Percentiles rank a stretch among this genome's conserved stretches.
phyloP scores from a whole-genome alignment of 2,888 invertebrate species.

The Torymus aiolomorphi region DNA sequence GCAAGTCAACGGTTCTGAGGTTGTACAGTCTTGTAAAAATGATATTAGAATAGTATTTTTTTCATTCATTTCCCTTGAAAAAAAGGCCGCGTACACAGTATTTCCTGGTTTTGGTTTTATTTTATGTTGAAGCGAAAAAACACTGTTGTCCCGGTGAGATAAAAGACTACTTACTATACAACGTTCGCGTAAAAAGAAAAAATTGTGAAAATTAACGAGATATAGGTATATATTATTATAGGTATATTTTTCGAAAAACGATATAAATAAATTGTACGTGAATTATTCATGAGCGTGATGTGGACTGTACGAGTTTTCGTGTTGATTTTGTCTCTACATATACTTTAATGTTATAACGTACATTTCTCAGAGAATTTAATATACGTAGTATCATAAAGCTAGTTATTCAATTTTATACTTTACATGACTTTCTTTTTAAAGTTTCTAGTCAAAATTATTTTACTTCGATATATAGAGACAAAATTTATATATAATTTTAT shows the following conservation, averaged over 20 bases:
- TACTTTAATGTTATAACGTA: too few relatives aligned
- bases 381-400: too few relatives aligned
- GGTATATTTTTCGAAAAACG: conserved; percentile 13
- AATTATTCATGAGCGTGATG: conserved; percentile 16
- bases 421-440: too few relatives aligned
- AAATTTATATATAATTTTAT: too few relatives aligned
- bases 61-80: neutral
- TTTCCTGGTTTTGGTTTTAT: too few relatives aligned
- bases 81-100: too few relatives aligned
- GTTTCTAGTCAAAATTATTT: too few relatives aligned
- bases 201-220: conserved; percentile 14
- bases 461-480: too few relatives aligned
- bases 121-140: neutral
- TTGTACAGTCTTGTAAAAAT: conserved; percentile 51
- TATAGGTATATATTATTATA: neutral
- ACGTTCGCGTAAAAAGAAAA: neutral
- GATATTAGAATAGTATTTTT: conserved; percentile 14
- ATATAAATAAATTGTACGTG: conserved; percentile 16
- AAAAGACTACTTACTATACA: neutral
- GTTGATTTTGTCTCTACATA: conserved; percentile 6
- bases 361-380: too few relatives aligned
- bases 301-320: neutral
- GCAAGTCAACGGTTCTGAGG: conserved; percentile 45
- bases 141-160: neutral
- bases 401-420: too few relatives aligned